Base-by-base conservation (phyloP, 1,140 invertebrate species). In the Plutomurus gul region DNA sequence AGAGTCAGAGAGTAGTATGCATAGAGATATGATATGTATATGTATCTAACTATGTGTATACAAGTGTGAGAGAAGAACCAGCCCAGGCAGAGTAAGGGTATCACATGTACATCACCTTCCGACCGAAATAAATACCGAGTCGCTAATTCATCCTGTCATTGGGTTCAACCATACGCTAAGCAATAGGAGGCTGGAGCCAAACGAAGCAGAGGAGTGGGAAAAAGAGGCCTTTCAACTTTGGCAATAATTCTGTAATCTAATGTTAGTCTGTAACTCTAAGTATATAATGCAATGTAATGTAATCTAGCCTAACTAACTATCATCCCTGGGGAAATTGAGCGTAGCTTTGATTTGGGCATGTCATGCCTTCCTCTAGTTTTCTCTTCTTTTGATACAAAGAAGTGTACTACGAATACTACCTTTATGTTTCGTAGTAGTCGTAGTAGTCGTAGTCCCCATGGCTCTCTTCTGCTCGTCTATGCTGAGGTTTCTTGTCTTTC, bases 231-330 rank as follows among this genome's bases (percentile, higher is more conserved):
- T 65, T 65, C 56, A 65, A 65, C 56, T 65, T 65, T 65, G 56
- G 56, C 56, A 65, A 65, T 65, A 65, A 65, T 65, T 65, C 56
- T 65, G 56, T 65, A 65, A 65, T 65, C 56, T 65, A 65, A 65
- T 65, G 56, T 65, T 65, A 65, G 56, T 65, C 56, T 65, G 56
- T 65, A 65, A 65, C 56, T 65, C 56, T 65, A 65, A 65, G 56
- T 65, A 65, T 65, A 65, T 65, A 65, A 65, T 65, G 56, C 56
- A 65, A 65, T 65, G 56, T 65, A 65, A 65, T 65, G 56, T 65
- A 65, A 65, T 65, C 56, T 65, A 65, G 56, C 56, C 56, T 65
- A 65, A 65, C 56, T 65, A 65, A 65, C 56, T 65, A 65, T 65
- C 56, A 65, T 65, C 56, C 56, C 56, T 65, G 27, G 56, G 56